phyloP scores from a whole-genome alignment of 2,113 vertebrate genomes.

The Leuciscus idus region DNA sequence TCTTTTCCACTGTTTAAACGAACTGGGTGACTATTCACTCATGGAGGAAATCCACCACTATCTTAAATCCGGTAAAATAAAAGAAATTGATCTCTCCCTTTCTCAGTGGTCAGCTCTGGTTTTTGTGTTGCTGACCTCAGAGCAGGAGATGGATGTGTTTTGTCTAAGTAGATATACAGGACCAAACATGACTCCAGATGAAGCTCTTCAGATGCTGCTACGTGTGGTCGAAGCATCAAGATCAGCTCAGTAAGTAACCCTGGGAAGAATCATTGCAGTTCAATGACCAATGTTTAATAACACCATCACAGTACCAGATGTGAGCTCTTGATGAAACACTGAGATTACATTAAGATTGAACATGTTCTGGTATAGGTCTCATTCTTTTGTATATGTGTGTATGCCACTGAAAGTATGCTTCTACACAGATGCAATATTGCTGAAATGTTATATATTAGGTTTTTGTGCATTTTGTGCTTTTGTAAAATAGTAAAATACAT shows the following conservation, averaged over 20 bases:
- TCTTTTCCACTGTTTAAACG: background rate
- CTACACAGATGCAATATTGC: too few relatives aligned
- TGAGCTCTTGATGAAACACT: too few relatives aligned
- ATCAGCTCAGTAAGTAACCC: slow-evolving; percentile 33
- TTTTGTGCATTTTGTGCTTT: too few relatives aligned
- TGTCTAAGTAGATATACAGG: background rate
- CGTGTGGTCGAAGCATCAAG: slow-evolving; percentile 15
- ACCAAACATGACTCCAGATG: background rate
- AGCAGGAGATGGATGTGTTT: slow-evolving; percentile 11
- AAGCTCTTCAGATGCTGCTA: slow-evolving; percentile 25
- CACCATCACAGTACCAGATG: background rate
- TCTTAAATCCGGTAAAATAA: slow-evolving; percentile 2
- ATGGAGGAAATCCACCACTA: background rate
- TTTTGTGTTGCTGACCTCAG: background rate
- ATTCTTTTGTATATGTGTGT: too few relatives aligned
- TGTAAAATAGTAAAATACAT: too few relatives aligned
- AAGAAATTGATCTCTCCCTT: background rate
- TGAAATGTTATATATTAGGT: too few relatives aligned
- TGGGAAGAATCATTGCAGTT: background rate
- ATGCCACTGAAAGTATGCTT: too few relatives aligned
- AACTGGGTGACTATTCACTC: background rate
- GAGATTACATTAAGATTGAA: too few relatives aligned
- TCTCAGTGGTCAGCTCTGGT: slow-evolving; percentile 4
- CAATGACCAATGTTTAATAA: background rate
- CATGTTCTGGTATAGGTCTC: too few relatives aligned